phyloP scores from a whole-genome alignment of 1,140 invertebrate genomes.

The Brachionus angularis region DNA sequence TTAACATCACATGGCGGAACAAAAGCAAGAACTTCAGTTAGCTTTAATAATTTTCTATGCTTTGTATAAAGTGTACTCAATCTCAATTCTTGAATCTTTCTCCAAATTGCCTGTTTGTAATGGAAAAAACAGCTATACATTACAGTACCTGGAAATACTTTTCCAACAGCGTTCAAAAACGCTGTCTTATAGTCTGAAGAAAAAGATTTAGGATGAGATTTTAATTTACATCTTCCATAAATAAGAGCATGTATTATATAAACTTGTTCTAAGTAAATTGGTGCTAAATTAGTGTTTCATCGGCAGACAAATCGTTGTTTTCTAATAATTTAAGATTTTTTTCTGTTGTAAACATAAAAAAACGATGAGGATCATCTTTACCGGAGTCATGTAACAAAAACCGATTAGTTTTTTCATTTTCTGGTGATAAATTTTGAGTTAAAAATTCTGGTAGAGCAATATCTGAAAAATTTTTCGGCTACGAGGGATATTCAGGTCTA shows the following conservation, averaged over 20 bases:
- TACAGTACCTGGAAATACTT: not conserved
- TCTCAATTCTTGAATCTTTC: slow-evolving; percentile 27
- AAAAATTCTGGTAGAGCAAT: slow-evolving; percentile 13
- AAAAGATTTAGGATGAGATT: not conserved
- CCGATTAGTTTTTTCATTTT: not conserved
- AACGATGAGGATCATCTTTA: not conserved
- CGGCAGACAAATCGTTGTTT: not conserved
- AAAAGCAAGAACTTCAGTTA: not conserved
- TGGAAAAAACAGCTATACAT: slow-evolving; percentile 21
- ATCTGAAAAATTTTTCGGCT: too few relatives aligned
- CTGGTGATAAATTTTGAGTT: not conserved
- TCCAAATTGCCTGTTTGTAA: slow-evolving; percentile 3
- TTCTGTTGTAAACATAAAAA: slow-evolving; percentile 6
- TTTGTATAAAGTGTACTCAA: not conserved
- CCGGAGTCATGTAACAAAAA: slow-evolving; percentile 29
- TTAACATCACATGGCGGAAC: not conserved
- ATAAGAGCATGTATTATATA: slow-evolving; percentile 11
- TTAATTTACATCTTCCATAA: not conserved
- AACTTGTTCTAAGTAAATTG: not conserved
- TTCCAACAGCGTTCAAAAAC: not conserved
- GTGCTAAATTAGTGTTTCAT: slow-evolving; percentile 8
- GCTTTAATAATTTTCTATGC: slow-evolving; percentile 11
- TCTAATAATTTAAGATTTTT: not conserved
- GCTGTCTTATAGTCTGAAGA: slow-evolving; percentile 8
- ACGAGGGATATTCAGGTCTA: too few relatives aligned